A percentile compares a stretch with the other conserved stretches of the same genome.
phyloP scores from a whole-genome alignment of 2,797 vertebrate genomes.

The Lithobates sylvaticus region DNA sequence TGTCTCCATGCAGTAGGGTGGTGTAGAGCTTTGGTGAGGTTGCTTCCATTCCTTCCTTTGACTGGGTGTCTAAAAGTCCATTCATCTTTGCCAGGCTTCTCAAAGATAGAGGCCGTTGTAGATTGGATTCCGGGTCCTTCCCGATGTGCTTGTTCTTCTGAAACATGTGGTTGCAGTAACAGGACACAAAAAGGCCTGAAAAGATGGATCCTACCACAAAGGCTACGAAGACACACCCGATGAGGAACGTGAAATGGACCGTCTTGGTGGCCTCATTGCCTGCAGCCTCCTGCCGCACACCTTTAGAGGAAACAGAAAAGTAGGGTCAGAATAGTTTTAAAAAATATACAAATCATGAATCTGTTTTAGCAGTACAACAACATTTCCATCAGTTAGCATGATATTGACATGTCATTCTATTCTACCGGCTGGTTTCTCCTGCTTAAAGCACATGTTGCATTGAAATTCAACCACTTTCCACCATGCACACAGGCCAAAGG shows the following conservation, averaged over 20 bases:
- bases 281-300: slow-evolving; percentile 81
- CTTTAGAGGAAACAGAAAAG: slow-evolving; percentile 66
- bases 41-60: slow-evolving; percentile 82
- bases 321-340: background rate
- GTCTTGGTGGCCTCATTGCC: slow-evolving; percentile 81
- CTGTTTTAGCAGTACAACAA: too few species aligned
- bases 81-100: slow-evolving; percentile 90
- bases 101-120: slow-evolving; percentile 87
- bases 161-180: slow-evolving; percentile 86
- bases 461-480: too few species aligned
- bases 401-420: too few species aligned
- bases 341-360: too few species aligned
- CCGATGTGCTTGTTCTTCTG: slow-evolving; percentile 79
- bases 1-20: slow-evolving; percentile 78
- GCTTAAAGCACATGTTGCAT: too few species aligned
- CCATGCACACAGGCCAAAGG: too few species aligned
- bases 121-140: slow-evolving; percentile 85
- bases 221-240: slow-evolving; percentile 88
- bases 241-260: slow-evolving; percentile 89
- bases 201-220: slow-evolving; percentile 90
- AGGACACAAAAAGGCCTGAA: slow-evolving; percentile 89
- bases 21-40: slow-evolving; percentile 85
- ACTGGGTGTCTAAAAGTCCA: slow-evolving; percentile 81
- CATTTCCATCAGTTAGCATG: too few species aligned
- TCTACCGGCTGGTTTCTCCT: too few species aligned